A percentile compares a stretch with the other conserved stretches of the same genome.
phyloP scores from a whole-genome alignment of 2,888 invertebrate genomes.

The Cantharis lateralis region DNA sequence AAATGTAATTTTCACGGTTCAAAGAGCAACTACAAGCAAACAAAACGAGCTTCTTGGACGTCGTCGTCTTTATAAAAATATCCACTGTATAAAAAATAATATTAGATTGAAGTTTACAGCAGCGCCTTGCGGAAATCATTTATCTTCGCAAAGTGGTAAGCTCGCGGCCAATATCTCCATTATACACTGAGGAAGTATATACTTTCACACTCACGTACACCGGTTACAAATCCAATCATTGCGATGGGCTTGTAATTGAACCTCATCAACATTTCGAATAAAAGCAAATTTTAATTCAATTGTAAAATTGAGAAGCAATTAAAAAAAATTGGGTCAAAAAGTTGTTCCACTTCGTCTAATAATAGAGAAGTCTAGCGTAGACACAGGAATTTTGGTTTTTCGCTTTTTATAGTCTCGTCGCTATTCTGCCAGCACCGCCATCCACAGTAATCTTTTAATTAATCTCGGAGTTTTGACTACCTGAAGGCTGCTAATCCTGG shows the following conservation, averaged over 20 bases:
- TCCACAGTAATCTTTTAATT: too few relatives aligned
- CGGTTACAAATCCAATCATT: constrained; percentile 25
- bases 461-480: too few relatives aligned
- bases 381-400: too few relatives aligned
- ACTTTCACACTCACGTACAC: constrained; percentile 29
- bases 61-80: constrained; percentile 16
- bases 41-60: constrained; percentile 4
- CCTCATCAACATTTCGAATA: not conserved
- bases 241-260: not conserved
- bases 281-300: not conserved
- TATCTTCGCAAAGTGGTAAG: constrained; percentile 25
- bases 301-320: not conserved
- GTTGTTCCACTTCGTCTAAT: too few relatives aligned
- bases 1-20: constrained; percentile 17
- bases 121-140: constrained; percentile 28
- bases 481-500: too few relatives aligned
- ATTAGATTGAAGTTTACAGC: constrained; percentile 11
- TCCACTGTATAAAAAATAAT: constrained; percentile 18
- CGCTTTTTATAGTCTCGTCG: too few relatives aligned
- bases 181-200: constrained; percentile 22
- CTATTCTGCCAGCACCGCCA: too few relatives aligned
- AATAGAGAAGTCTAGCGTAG: too few relatives aligned
- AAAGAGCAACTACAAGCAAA: constrained; percentile 11
- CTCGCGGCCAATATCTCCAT: constrained; percentile 26
- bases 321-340: too few relatives aligned